Evolutionary conservation across 2,113 vertebrate genomes (phyloP).

Genomic region (Tiliqua scincoides): DNA sequence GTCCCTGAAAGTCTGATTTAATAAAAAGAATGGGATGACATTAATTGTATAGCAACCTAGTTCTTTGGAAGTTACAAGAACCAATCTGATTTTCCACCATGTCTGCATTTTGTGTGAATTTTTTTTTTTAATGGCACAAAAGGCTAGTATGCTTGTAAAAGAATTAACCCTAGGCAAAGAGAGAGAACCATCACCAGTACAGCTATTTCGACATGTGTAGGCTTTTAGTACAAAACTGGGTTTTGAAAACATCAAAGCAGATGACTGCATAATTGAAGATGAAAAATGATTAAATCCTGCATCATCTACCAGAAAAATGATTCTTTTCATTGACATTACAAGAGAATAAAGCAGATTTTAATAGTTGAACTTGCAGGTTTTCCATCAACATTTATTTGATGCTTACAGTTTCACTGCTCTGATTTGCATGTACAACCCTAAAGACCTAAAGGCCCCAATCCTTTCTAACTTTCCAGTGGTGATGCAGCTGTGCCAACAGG

Average conservation of each 20-base stretch:
- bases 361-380: not conserved
- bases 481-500: too few species aligned
- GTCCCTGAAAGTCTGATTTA: not conserved
- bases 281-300: not conserved
- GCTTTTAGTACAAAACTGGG: not conserved
- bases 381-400: not conserved
- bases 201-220: not conserved
- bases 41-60: not conserved
- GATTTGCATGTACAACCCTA: not conserved
- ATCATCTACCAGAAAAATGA: not conserved
- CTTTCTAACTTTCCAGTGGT: too few species aligned
- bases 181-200: not conserved
- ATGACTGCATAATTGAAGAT: not conserved
- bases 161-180: constrained; percentile 3
- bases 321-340: not conserved
- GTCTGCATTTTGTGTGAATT: accelerated
- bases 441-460: not conserved
- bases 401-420: not conserved
- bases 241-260: constrained; percentile 4
- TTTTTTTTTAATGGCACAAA: not conserved
- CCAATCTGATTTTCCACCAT: not conserved
- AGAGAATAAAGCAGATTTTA: not conserved
- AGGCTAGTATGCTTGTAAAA: not conserved
- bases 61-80: not conserved
- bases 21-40: not conserved